Conservation (phyloP, 1,140 invertebrate species). For the Camponotus pennsylvanicus region DNA sequence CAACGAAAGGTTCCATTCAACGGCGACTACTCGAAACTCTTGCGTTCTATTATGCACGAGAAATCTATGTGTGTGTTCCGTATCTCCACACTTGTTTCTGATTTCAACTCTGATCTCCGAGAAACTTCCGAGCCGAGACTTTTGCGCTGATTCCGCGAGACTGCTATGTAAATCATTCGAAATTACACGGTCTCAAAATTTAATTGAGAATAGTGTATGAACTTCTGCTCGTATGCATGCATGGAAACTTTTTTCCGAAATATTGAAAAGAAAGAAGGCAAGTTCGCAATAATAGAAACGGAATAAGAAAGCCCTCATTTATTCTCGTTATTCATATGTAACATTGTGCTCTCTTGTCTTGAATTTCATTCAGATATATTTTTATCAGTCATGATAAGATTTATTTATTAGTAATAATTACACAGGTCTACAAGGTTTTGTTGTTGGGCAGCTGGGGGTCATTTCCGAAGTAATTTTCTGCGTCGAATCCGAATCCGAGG, state of each 20-base stretch:
- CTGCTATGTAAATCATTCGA: constrained; percentile 42
- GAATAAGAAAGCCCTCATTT: background rate
- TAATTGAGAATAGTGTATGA: constrained; percentile 27
- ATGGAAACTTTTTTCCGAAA: constrained; percentile 2
- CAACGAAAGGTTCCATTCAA: constrained; percentile 41
- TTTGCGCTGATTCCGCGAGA: constrained; percentile 12
- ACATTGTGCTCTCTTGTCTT: background rate
- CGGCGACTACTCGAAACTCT: constrained; percentile 37
- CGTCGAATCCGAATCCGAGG: too few relatives aligned
- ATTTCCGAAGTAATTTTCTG: too few relatives aligned
- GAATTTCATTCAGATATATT: background rate
- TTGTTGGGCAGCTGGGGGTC: too few relatives aligned
- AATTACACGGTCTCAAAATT: constrained; percentile 29
- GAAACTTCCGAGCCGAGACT: constrained; percentile 32
- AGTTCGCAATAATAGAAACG: background rate
- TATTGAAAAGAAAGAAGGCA: background rate
- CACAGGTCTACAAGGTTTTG: too few relatives aligned
- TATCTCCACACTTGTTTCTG: constrained; percentile 45
- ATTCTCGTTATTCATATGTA: background rate
- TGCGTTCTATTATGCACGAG: too few relatives aligned
- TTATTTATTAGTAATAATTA: background rate
- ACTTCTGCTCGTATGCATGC: background rate
- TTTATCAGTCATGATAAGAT: background rate
- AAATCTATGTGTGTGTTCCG: background rate
- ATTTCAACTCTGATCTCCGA: constrained; percentile 21